Conservation (phyloP, 1,140 invertebrate species). For the Hormaphis cornu region DNA sequence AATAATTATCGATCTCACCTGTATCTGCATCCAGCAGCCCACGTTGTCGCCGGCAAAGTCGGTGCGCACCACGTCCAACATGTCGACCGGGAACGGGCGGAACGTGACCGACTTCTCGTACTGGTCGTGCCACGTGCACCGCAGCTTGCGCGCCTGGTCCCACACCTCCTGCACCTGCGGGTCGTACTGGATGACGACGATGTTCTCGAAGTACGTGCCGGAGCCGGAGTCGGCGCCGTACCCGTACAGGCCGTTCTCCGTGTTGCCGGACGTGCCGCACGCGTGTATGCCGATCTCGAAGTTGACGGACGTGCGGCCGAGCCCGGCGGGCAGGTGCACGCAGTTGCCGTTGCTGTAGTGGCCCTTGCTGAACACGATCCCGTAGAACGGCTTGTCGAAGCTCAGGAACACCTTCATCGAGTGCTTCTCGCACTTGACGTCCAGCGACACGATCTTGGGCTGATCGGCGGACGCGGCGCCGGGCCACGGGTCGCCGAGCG, state of each 20-base stretch:
- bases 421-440: slow-evolving; percentile 90
- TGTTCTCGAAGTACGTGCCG: slow-evolving; percentile 89
- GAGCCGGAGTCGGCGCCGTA: slow-evolving; percentile 74
- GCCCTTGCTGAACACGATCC: slow-evolving; percentile 86
- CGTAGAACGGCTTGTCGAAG: slow-evolving; percentile 90
- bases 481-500: slow-evolving; percentile 62
- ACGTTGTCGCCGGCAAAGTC: slow-evolving; percentile 93
- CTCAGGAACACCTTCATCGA: slow-evolving; percentile 85
- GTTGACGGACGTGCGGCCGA: slow-evolving; percentile 73
- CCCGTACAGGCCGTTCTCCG: slow-evolving; percentile 74
- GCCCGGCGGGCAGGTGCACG: slow-evolving; percentile 76
- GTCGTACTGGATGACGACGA: slow-evolving; percentile 88
- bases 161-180: slow-evolving; percentile 91
- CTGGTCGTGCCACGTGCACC: slow-evolving; percentile 91
- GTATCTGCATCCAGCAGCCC: slow-evolving; percentile 90
- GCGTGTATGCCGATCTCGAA: slow-evolving; percentile 85
- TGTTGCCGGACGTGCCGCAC: slow-evolving; percentile 83
- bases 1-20: too few species aligned
- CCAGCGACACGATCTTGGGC: slow-evolving; percentile 81
- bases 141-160: slow-evolving; percentile 85
- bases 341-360: slow-evolving; percentile 87
- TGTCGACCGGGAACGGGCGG: slow-evolving; percentile 87
- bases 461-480: slow-evolving; percentile 66
- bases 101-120: slow-evolving; percentile 94
- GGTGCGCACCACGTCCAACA: slow-evolving; percentile 84